Base-by-base conservation (phyloP, 2,797 vertebrate genomes). In the Melanotaenia boesemani region DNA sequence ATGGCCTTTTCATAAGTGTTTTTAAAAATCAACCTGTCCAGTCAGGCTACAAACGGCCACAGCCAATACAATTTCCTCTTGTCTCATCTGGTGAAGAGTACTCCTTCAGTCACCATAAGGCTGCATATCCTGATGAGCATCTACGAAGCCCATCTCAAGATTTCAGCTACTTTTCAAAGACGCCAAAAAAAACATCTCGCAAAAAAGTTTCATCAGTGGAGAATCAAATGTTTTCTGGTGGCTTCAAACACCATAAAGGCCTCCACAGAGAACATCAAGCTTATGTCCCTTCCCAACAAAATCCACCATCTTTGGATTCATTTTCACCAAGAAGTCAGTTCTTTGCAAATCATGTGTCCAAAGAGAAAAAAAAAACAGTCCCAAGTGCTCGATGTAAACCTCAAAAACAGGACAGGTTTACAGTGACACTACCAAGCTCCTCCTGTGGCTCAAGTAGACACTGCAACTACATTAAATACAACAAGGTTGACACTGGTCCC, bases 291-390 rank as follows among this genome's bases (percentile, higher is more conserved):
- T 62, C 41, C 66, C 15, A 20, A 13, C 46, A 72, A 52, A 72
- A 57, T 28, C 36, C 37, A 1, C n/a, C 7, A 34, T 65, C 58
- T 63, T 52, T 30, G 3, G 70, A 48, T 46, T 80, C 62, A 4
- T 73, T 82, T 39, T 11, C 50, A 65, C 71, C 60, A 69, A 76
- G 16, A 70, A 18, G 24, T 72, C 34, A 70, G 12, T 22, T 13
- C 30, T 13, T 71, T 18, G 59, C 28, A 80, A 32, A 69, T 32
- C 20, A 32, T 55, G 12, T 28, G 13, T 52, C 41, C 60, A 77
- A 64, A 70, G 56, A n/a, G 0, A 32, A 46, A 6, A 37, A 52
- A 52, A 77, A 52, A 54, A n/a, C 13, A 56, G 39, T 15, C 2
- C 11, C 22, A 77, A 69, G 54, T 18, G n/a, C 50, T 64, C 65